Percentiles rank a stretch among this genome's conserved stretches.
These are phyloP conservation scores for Enteromius trimaculatus DNA, from an alignment of 2,797 vertebrate genomes.

Conservation along the genomic window DNA sequence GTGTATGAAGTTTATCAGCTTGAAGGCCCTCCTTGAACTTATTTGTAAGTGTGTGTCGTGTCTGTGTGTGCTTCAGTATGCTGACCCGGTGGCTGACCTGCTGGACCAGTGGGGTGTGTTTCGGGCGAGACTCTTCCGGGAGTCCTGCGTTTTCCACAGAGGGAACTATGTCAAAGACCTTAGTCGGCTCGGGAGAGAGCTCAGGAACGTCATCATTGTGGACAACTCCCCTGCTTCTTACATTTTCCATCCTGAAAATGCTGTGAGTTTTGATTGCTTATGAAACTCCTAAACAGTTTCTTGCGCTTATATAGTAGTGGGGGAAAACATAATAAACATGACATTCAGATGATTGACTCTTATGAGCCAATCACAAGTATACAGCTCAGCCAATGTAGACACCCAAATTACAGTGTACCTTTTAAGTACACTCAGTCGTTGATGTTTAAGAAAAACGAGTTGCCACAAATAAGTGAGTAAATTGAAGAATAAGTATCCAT, in stretches of 20 bases:
- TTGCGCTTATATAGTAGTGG: neutral
- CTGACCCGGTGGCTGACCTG: constrained; percentile 95
- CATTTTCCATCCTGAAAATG: constrained; percentile 98
- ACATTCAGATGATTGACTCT: too few species aligned
- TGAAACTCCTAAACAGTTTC: neutral
- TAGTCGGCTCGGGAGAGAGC: constrained; percentile 92
- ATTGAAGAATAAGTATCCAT: too few species aligned
- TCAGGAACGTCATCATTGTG: constrained; percentile 94
- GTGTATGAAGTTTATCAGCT: constrained; percentile 52
- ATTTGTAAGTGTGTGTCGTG: constrained; percentile 10
- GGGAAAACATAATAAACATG: neutral
- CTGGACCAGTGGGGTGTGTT: constrained; percentile 97
- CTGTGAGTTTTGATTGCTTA: constrained; percentile 82
- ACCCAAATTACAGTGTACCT: neutral
- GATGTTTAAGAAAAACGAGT: neutral
- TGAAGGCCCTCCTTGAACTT: constrained; percentile 51
- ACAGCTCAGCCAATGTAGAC: neutral
- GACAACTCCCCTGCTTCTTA: constrained; percentile 98
- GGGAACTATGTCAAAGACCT: constrained; percentile 98
- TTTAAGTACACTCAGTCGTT: neutral
- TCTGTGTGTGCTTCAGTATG: constrained; percentile 81
- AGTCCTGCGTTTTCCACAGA: constrained; percentile 96
- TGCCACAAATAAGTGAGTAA: too few species aligned
- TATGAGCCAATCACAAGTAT: neutral
- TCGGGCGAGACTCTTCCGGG: constrained; percentile 90